Percentiles rank a stretch among this genome's conserved stretches.
Evolutionary conservation across 2,113 vertebrate genomes (phyloP).

Genomic region (Cheirogaleus medius): DNA sequence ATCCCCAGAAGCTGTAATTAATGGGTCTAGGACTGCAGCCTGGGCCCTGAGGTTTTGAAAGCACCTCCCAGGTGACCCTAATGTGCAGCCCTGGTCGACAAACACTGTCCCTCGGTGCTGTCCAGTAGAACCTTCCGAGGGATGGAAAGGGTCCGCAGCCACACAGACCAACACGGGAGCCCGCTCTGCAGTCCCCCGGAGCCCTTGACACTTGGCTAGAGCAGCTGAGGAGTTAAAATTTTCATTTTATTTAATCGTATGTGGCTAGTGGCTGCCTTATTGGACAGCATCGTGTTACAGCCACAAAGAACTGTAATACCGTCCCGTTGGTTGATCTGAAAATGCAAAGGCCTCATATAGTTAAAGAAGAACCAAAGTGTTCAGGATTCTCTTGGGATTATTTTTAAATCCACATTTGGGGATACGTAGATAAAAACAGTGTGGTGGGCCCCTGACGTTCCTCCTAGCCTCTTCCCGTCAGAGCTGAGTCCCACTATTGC

Average conservation of each 20-base stretch:
- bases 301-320: not conserved
- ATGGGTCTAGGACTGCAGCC: not conserved
- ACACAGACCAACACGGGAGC: accelerated
- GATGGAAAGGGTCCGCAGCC: not conserved
- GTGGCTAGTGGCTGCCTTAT: not conserved
- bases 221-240: not conserved
- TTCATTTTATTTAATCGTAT: not conserved
- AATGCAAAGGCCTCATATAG: not conserved
- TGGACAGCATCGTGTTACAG: not conserved
- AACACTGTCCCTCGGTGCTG: accelerated
- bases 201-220: not conserved
- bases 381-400: not conserved
- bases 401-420: not conserved
- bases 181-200: not conserved
- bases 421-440: not conserved
- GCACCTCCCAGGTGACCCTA: no score
- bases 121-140: not conserved
- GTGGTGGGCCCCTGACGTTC: no score
- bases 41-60: not conserved
- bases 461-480: not conserved
- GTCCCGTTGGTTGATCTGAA: not conserved
- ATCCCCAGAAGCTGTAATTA: not conserved
- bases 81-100: not conserved
- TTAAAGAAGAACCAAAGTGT: not conserved
- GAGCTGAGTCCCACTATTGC: not conserved